Evolutionary conservation across 2,113 vertebrate genomes (phyloP).

Genomic region (Festucalex cinctus): DNA sequence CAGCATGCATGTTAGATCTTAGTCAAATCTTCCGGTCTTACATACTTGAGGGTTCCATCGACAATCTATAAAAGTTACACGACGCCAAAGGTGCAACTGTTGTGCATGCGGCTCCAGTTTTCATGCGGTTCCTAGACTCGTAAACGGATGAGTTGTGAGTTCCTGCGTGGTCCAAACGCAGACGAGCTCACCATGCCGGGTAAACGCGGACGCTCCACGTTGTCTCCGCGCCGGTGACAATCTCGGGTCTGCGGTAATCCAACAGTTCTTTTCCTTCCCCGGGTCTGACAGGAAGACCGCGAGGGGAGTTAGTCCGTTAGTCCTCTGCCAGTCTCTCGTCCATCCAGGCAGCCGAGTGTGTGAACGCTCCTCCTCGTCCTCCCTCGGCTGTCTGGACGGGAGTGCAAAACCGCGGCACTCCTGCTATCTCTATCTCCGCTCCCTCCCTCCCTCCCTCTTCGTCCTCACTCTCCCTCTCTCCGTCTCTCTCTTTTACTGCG

Average conservation of each 20-base stretch:
- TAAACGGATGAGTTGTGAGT: slow-evolving; percentile 42
- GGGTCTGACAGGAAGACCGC: slow-evolving; percentile 29
- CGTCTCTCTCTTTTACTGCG: slow-evolving; percentile 83
- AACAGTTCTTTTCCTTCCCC: slow-evolving; percentile 30
- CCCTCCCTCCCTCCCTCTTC: slow-evolving; percentile 65
- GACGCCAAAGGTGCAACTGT: neutral
- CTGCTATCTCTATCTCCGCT: slow-evolving; percentile 58
- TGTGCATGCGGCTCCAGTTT: slow-evolving; percentile 11
- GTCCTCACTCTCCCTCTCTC: slow-evolving; percentile 35
- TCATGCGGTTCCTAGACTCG: slow-evolving; percentile 6
- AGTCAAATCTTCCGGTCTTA: neutral
- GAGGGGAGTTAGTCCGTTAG: slow-evolving; percentile 23
- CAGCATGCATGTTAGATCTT: neutral
- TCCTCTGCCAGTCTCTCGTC: slow-evolving; percentile 12
- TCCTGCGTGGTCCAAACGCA: slow-evolving; percentile 38
- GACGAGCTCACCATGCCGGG: slow-evolving; percentile 55
- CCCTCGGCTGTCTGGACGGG: slow-evolving; percentile 47
- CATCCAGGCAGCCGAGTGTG: slow-evolving; percentile 18
- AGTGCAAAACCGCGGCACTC: slow-evolving; percentile 59
- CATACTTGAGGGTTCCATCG: neutral
- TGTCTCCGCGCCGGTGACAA: slow-evolving; percentile 35
- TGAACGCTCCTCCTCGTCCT: slow-evolving; percentile 43
- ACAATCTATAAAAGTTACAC: neutral
- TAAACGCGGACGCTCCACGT: slow-evolving; percentile 49
- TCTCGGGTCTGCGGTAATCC: slow-evolving; percentile 39